Evolutionary conservation across 1,140 invertebrate genomes (phyloP), one percentile per base, ranked within the genome.

Genomic region (Drosophila ogumai): DNA sequence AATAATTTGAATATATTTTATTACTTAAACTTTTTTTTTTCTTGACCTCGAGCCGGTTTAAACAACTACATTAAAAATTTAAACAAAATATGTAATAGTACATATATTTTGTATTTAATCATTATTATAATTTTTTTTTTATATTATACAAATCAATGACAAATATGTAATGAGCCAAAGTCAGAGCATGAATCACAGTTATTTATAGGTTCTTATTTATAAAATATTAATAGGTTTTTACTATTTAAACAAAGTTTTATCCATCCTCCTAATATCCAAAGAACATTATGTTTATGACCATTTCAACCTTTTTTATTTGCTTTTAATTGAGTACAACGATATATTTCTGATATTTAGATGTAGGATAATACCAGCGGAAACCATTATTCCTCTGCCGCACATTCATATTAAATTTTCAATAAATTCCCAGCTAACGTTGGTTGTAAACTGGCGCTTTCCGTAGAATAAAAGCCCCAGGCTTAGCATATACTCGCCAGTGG

Each of bases 401-500:
- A 50, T 17, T 50, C 6, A 50, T 17, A 50, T 32, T 2, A 44
- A 17, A 17, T 61, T 34, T 15, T 66, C 64, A 28, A 63, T 15
- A 10, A 66, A 38, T 19, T 66, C 3, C 15, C 19, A 66, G 25
- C 63, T 66, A 17, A 66, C 6, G 9, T 61, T 61, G 9, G 41
- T 44, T 13, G 12, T n/a, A 1, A 66, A 36, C 41, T 66, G 63
- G 43, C 22, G 12, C 2, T 46, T 38, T 6, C 15, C 10, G 13
- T 38, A 22, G 22, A 66, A 66, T 0, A 19, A 4, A 9, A n/a
- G 38, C 12, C 5, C 32, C 3, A 36, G 3, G 5, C 34, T 22
- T 4, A 66, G 0, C 56, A 61, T 66, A 61, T 36, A 61, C 3
- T 47, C 22, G 12, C 64, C 56, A 25, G 64, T 47, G n/a, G 56